Evolutionary conservation across 2,113 vertebrate species (phyloP).

Genomic region (Uropsilus gracilis): DNA sequence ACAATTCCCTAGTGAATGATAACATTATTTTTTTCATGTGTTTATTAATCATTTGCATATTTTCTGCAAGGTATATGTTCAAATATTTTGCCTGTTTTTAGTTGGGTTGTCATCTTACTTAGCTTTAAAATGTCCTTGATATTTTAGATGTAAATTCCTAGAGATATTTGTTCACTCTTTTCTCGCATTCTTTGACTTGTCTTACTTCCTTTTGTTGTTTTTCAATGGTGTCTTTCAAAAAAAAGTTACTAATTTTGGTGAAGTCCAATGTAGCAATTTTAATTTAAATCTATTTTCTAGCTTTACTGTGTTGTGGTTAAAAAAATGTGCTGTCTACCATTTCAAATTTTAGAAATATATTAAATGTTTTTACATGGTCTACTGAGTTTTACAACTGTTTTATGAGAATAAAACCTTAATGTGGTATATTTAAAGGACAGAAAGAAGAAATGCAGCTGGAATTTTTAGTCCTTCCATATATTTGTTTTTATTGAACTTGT

Average conservation of each 20-base stretch:
- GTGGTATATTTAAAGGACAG: not conserved
- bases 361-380: not conserved
- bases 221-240: conserved; percentile 16
- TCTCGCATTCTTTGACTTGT: not conserved
- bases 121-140: not conserved
- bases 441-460: no score
- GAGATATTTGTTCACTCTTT: conserved; percentile 11
- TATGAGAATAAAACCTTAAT: not conserved
- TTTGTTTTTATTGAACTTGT: conserved; percentile 87
- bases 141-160: conserved; percentile 28
- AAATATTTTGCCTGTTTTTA: not conserved
- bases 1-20: not conserved
- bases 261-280: conserved; percentile 3
- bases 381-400: not conserved
- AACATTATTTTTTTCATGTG: not conserved
- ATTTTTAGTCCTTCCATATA: conserved; percentile 57
- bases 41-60: not conserved
- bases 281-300: conserved; percentile 62
- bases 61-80: not conserved
- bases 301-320: conserved; percentile 17
- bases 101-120: not conserved
- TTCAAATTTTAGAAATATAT: conserved; percentile 32
- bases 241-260: conserved; percentile 39
- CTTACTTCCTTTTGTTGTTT: not conserved
- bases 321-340: conserved; percentile 16